phyloP scores from a whole-genome alignment of 2,888 invertebrate species.

The Sphecodes monilicornis region DNA sequence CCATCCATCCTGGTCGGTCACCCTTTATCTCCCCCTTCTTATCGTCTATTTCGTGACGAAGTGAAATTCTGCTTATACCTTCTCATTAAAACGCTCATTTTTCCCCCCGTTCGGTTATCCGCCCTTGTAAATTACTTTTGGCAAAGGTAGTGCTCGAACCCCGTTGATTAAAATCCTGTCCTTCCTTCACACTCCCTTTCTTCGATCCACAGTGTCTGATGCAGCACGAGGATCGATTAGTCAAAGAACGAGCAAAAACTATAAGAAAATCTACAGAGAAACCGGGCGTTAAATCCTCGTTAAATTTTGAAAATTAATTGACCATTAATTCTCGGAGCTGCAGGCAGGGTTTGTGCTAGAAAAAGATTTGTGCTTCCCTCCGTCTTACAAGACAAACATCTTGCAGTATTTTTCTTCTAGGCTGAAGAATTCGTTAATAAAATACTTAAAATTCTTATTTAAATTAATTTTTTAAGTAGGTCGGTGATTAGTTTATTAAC shows the following conservation, averaged over 20 bases:
- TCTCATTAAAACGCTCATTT: slow-evolving; percentile 6
- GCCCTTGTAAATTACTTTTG: background rate
- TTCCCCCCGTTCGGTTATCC: background rate
- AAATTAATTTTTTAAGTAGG: background rate
- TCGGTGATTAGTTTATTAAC: too few relatives aligned
- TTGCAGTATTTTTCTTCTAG: background rate
- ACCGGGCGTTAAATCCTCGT: background rate
- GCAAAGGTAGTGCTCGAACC: background rate
- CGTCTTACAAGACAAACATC: background rate
- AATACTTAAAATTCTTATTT: background rate
- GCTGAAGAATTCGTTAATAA: background rate
- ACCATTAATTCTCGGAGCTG: background rate
- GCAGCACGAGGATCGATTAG: background rate
- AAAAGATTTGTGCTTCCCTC: background rate
- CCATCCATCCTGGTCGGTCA: slow-evolving; percentile 2
- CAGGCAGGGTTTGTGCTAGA: too few relatives aligned
- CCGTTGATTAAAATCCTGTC: slow-evolving; percentile 6
- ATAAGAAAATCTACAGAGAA: background rate
- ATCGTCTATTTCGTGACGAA: slow-evolving; percentile 1
- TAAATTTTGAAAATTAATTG: background rate
- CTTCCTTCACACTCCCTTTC: background rate
- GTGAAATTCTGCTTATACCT: background rate
- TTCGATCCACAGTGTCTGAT: background rate
- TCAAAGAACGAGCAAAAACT: background rate
- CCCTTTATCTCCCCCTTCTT: background rate